These are phyloP conservation scores for Oncopeltus fasciatus DNA, from an alignment of 1,140 invertebrate genomes.

Conservation along the genomic window DNA sequence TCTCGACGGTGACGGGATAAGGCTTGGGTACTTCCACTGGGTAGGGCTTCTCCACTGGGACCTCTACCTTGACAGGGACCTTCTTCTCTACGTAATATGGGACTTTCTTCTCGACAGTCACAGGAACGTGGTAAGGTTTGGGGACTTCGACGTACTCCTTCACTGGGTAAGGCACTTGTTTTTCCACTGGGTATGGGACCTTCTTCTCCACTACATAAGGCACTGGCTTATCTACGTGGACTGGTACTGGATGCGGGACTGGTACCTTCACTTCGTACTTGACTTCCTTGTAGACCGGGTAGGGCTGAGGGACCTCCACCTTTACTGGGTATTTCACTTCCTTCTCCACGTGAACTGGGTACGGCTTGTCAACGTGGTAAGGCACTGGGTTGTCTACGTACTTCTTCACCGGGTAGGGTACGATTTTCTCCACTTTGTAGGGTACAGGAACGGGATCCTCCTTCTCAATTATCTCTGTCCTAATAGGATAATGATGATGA, in stretches of 20 bases:
- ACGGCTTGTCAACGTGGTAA: neutral
- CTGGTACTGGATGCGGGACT: neutral
- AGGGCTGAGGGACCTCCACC: neutral
- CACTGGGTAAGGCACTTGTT: neutral
- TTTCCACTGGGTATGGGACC: neutral
- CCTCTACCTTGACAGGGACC: neutral
- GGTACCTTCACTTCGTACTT: neutral
- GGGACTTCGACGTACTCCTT: constrained; percentile 1
- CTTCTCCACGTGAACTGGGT: neutral
- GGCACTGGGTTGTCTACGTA: neutral
- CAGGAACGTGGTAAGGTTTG: neutral
- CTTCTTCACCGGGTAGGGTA: neutral
- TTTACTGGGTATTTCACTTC: neutral
- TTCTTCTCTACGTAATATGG: constrained; percentile 1
- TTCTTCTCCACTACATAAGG: neutral
- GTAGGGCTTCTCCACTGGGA: neutral
- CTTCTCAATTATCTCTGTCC: neutral
- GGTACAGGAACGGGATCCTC: neutral
- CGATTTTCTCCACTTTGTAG: neutral
- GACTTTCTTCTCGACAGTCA: neutral
- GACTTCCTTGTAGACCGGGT: constrained; percentile 1
- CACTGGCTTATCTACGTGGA: neutral
- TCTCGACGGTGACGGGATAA: neutral
- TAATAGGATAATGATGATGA: neutral
- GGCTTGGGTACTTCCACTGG: neutral